Conservation (phyloP, 2,113 vertebrate genomes). For the Dipodomys spectabilis region DNA sequence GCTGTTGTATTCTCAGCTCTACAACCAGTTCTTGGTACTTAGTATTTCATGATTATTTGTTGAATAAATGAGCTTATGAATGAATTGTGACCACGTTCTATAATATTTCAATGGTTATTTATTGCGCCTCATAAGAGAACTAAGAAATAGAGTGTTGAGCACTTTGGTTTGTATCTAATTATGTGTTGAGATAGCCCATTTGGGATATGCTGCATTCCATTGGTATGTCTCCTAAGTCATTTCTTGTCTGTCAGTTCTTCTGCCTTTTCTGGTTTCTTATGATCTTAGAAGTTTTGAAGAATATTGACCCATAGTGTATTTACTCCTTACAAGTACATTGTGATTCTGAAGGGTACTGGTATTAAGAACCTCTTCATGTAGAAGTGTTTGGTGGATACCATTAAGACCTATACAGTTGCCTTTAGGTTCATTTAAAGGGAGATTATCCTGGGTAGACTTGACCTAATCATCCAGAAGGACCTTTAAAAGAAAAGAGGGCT, state of each 20-base stretch:
- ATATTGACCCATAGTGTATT: too few species aligned
- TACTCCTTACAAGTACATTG: too few species aligned
- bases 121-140: not conserved
- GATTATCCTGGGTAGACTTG: not conserved
- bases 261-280: too few species aligned
- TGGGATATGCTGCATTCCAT: too few species aligned
- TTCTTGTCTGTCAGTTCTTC: too few species aligned
- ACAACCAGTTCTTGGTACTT: not conserved
- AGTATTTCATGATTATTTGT: not conserved
- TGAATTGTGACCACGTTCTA: not conserved
- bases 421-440: not conserved
- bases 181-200: too few species aligned
- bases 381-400: not conserved
- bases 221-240: too few species aligned
- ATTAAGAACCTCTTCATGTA: too few species aligned
- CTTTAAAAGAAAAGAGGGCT: not conserved
- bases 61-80: not conserved
- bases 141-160: not conserved
- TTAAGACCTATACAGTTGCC: not conserved
- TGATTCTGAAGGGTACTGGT: too few species aligned
- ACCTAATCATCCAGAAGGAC: not conserved
- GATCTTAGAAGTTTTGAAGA: too few species aligned
- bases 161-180: not conserved
- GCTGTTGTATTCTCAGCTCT: not conserved
- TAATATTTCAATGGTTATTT: not conserved